Conservation (phyloP, 2,797 vertebrate genomes). For the Esox masquinongy region DNA sequence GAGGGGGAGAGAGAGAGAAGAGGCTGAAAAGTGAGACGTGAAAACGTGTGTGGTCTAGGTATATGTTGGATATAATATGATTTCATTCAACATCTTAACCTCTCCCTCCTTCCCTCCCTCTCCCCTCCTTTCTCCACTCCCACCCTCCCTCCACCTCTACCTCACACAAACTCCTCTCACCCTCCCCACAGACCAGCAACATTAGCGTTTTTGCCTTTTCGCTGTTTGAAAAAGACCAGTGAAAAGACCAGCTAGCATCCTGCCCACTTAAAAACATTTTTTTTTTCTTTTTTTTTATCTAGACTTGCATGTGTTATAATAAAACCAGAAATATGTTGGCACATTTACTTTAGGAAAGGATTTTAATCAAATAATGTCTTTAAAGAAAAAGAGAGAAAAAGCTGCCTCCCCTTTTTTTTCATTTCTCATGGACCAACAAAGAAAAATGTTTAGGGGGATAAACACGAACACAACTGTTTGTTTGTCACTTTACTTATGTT, state of each 20-base stretch:
- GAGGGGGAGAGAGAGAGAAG: constrained; percentile 59
- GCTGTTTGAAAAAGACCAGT: constrained; percentile 43
- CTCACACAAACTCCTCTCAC: neutral
- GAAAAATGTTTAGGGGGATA: constrained; percentile 24
- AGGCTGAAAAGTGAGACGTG: constrained; percentile 85
- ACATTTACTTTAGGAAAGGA: neutral
- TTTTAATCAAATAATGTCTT: neutral
- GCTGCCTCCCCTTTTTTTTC: constrained; percentile 12
- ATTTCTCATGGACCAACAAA: constrained; percentile 7
- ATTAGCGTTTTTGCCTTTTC: constrained; percentile 85
- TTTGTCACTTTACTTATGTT: constrained; percentile 29
- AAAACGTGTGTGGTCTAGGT: constrained; percentile 94
- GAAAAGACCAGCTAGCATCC: neutral
- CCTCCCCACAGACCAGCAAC: constrained; percentile 42
- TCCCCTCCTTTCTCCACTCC: neutral
- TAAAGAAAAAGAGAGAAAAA: neutral
- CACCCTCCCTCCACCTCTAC: neutral
- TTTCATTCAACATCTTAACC: constrained; percentile 61
- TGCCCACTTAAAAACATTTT: neutral
- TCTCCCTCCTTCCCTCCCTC: neutral
- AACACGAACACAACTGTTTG: constrained; percentile 12
- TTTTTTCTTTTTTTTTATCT: neutral
- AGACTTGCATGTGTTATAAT: neutral
- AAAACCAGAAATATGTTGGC: neutral
- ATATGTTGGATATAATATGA: constrained; percentile 87